Percentiles rank a stretch among this genome's conserved stretches.
Conservation (phyloP, 2,888 invertebrate species). For the Eugnorisma glareosa region DNA sequence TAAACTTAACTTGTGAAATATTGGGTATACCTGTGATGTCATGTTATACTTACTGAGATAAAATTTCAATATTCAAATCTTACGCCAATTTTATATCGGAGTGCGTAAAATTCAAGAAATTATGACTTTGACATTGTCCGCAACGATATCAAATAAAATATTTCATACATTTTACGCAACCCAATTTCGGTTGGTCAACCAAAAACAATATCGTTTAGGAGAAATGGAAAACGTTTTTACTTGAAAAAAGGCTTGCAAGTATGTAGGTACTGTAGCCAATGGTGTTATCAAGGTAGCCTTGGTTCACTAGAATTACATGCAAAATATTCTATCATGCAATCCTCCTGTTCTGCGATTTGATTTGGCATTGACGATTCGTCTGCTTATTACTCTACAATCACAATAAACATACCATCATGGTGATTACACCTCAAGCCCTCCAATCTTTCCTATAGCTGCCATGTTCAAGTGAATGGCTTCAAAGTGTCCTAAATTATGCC, state of each 20-base stretch:
- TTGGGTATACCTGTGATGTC: background rate
- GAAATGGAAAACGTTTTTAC: background rate
- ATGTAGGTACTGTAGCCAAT: background rate
- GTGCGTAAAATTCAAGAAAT: background rate
- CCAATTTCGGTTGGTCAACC: background rate
- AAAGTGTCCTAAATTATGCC: conserved; percentile 13
- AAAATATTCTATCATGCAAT: background rate
- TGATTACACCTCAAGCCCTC: conserved; percentile 3
- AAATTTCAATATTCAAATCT: background rate
- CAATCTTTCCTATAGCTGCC: background rate
- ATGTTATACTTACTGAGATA: background rate
- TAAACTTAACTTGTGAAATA: background rate
- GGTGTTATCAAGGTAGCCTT: background rate
- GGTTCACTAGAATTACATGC: background rate
- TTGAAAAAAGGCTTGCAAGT: background rate
- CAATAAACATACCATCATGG: conserved; percentile 11
- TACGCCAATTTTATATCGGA: background rate
- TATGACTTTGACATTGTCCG: background rate
- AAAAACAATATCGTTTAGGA: background rate
- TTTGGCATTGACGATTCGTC: background rate
- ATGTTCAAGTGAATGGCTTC: conserved; percentile 12
- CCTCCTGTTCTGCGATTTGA: background rate
- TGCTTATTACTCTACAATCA: conserved; percentile 17
- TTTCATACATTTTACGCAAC: conserved; percentile 1
- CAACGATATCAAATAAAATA: background rate